Evolutionary conservation across 2,797 vertebrate species (phyloP).

Genomic region (Helicolenus hilgendorfi): DNA sequence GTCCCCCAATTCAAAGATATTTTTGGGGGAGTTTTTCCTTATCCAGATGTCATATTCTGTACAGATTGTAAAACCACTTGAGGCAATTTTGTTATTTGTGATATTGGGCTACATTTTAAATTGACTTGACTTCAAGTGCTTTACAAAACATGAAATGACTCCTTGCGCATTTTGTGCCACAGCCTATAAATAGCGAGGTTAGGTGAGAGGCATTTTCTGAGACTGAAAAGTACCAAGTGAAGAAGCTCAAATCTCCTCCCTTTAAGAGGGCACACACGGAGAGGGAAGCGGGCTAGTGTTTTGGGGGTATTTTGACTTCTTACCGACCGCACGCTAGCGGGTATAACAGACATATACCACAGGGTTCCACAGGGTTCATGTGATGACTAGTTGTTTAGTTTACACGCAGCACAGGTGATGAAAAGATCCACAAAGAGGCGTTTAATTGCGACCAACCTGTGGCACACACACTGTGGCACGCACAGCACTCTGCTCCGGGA

Average conservation of each 20-base stretch:
- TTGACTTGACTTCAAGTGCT: not conserved
- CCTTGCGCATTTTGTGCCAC: not conserved
- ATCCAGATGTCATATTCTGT: not conserved
- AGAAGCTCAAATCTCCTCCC: conserved; percentile 3
- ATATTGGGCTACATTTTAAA: not conserved
- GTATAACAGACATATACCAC: not conserved
- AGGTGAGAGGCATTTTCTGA: not conserved
- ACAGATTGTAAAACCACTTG: not conserved
- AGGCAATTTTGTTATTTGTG: not conserved
- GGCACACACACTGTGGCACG: conserved; percentile 17
- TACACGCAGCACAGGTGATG: not conserved
- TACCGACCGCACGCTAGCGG: not conserved
- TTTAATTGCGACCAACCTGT: conserved; percentile 68
- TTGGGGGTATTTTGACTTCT: conserved; percentile 64
- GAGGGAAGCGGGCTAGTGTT: conserved; percentile 5
- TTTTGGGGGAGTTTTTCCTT: not conserved
- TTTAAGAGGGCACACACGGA: not conserved
- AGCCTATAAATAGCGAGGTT: not conserved
- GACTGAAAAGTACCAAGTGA: not conserved
- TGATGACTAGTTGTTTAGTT: not conserved
- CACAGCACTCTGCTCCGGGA: not conserved
- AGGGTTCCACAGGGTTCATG: not conserved
- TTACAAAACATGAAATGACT: not conserved
- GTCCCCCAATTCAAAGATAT: not conserved
- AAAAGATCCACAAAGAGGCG: not conserved